Conservation (phyloP, 2,888 invertebrate genomes). For the Cepaea hortensis region DNA sequence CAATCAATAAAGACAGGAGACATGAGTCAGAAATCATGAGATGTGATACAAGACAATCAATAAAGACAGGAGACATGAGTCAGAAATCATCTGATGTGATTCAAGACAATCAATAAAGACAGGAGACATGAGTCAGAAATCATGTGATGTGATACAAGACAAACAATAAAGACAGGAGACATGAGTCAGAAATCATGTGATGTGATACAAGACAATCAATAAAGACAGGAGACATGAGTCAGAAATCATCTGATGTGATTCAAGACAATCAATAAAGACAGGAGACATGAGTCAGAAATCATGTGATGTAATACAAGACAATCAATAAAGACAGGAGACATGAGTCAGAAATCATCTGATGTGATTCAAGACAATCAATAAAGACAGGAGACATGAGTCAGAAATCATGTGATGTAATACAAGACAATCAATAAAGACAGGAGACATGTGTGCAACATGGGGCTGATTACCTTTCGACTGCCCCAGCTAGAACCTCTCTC, state of each 20-base stretch:
- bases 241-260: background rate
- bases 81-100: too few relatives aligned
- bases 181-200: background rate
- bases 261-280: background rate
- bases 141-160: background rate
- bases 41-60: too few relatives aligned
- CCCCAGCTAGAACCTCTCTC: slow-evolving; percentile 58
- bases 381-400: background rate
- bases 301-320: background rate
- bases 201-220: too few relatives aligned
- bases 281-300: background rate
- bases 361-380: background rate
- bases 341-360: too few relatives aligned
- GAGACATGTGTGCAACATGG: background rate
- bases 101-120: too few relatives aligned
- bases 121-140: too few relatives aligned
- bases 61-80: too few relatives aligned
- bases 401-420: background rate
- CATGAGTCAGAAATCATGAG: too few relatives aligned
- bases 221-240: background rate
- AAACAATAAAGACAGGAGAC: too few relatives aligned
- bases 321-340: background rate
- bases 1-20: too few relatives aligned
- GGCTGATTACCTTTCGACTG: slow-evolving; percentile 64
- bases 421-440: background rate